Evolutionary conservation across 2,888 invertebrate species (phyloP), one percentile per base, ranked within the genome.

Genomic region (Coleophora deauratella): DNA sequence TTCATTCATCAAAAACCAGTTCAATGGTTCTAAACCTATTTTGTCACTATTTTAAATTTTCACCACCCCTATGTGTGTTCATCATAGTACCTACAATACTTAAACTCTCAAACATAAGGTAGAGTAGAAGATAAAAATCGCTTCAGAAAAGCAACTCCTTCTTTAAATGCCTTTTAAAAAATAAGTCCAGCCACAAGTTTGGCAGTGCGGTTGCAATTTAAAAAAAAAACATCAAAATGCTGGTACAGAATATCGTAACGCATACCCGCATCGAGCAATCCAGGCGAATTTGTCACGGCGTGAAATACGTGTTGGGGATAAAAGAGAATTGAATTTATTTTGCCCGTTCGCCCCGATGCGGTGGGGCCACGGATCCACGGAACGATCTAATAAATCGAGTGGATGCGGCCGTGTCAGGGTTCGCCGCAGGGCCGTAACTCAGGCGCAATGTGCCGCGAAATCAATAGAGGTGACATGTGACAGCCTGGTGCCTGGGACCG

Each of bases 391-490:
- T 81, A 82, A 84, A 82, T 84, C 71, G 69, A 59, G 57, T 62
- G 70, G 70, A 69, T 64, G 70, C 65, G 68, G 66, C 66, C 60
- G 65, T 70, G 73, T 75, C 74, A 72, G 64, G 68, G 71, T 72
- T 69, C 72, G 72, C 73, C 75, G 67, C 79, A 72, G 65, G 48
- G 58, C 49, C 67, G 72, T 84, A 81, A 78, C 67, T 82, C 77
- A 73, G 61, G 57, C 50, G 64, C 81, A 79, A 82, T 82, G 82
- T 74, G 61, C 77, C 81, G 79, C 76, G 80, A 82, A 82, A 82
- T 84, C 80, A 79, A 82, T 78, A 81, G 70, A 74, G 62, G 66
- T 65, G 67, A 65, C 66, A 65, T 55, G 6, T 21, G 21, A 21
- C 21, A 21, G 21, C 6, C 21, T 21, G 21, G n/a, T n/a, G n/a